Evolutionary conservation across 2,113 vertebrate genomes (phyloP).

Genomic region (Chaetodon trifascialis): DNA sequence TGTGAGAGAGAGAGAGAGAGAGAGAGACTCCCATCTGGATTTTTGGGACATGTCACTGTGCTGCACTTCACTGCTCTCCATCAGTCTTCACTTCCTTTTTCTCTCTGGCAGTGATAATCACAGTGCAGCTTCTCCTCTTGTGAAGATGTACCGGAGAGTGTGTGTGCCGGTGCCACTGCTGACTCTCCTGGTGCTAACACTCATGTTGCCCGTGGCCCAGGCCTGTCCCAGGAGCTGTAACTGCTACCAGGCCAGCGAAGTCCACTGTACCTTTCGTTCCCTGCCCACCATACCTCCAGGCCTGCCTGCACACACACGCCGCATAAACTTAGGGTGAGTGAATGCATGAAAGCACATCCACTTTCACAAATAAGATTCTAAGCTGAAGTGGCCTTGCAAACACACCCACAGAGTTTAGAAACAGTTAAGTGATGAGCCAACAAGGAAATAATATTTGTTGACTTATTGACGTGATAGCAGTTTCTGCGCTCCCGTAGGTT

Average conservation of each 20-base stretch:
- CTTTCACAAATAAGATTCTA: not conserved
- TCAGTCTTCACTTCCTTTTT: constrained; percentile 28
- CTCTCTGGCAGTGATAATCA: constrained; percentile 42
- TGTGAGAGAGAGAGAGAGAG: not conserved
- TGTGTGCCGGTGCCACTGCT: constrained; percentile 74
- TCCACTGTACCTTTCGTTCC: constrained; percentile 97
- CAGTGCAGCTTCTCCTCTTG: constrained; percentile 14
- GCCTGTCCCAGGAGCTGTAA: constrained; percentile 90
- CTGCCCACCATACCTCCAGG: constrained; percentile 86
- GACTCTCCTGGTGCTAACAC: constrained; percentile 79
- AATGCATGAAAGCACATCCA: not conserved
- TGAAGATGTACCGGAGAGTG: constrained; percentile 37
- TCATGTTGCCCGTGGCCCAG: constrained; percentile 30
- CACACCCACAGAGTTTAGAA: not conserved
- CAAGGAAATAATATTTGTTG: not conserved
- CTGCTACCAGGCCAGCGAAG: constrained; percentile 92
- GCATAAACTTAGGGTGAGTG: constrained; percentile 94
- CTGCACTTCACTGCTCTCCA: constrained; percentile 22
- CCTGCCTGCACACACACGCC: constrained; percentile 86
- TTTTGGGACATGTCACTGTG: constrained; percentile 15
- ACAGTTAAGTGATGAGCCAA: not conserved
- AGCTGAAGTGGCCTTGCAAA: not conserved
- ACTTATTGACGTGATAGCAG: not conserved
- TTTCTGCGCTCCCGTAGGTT: constrained; percentile 83
- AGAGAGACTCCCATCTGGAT: constrained; percentile 18